These are phyloP conservation scores for Hydrozoanthus tunicans DNA, from an alignment of 64 coral and sea anemone species.

Conservation along the genomic window DNA sequence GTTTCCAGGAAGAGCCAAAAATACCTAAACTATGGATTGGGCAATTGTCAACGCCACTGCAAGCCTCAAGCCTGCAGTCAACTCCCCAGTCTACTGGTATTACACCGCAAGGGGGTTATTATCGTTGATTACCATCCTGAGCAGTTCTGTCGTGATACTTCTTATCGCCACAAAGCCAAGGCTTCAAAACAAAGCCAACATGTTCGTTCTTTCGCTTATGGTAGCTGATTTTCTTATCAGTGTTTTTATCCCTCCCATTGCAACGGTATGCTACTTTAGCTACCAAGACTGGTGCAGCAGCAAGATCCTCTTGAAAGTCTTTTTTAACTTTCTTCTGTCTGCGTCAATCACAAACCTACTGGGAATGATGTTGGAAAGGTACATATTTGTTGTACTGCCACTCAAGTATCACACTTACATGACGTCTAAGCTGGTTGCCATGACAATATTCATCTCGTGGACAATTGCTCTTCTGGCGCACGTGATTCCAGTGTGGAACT, in stretches of 20 bases:
- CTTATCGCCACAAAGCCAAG: conserved; percentile 27
- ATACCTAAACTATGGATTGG: no score
- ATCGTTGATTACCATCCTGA: conserved; percentile 10
- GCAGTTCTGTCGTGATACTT: conserved; percentile 26
- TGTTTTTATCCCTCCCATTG: conserved; percentile 25
- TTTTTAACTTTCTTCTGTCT: conserved; percentile 30
- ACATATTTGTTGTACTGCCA: conserved; percentile 20
- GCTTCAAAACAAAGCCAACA: conserved; percentile 32
- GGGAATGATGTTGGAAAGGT: conserved; percentile 24
- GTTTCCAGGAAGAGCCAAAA: no score
- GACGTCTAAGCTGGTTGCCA: neutral
- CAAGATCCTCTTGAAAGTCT: neutral
- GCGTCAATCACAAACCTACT: conserved; percentile 47
- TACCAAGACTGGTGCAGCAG: conserved; percentile 20
- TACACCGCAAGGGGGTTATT: neutral
- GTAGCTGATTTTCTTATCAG: conserved; percentile 38
- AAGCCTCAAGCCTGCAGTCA: no score
- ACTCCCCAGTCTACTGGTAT: conserved; percentile 7
- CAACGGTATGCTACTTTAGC: neutral
- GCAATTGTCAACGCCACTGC: no score
- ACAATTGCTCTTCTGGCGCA: neutral
- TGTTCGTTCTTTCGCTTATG: conserved; percentile 49
- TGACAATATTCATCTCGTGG: neutral
- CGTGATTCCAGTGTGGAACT: conserved; percentile 24
- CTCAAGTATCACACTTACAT: conserved; percentile 4